Conservation (phyloP, 2,113 vertebrate genomes). For the Labeo rohita region DNA sequence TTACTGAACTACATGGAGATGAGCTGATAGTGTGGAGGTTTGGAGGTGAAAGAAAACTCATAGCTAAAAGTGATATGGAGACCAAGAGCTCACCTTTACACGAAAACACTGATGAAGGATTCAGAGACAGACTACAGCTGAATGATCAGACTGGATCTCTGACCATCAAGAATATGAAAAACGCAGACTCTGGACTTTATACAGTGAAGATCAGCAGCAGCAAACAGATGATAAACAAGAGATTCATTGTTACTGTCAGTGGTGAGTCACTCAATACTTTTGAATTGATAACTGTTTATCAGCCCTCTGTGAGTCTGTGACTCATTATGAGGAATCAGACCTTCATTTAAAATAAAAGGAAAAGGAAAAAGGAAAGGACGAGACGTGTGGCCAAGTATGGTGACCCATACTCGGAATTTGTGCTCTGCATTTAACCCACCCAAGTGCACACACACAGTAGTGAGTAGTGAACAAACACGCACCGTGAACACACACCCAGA, state of each 20-base stretch:
- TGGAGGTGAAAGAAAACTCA: no score
- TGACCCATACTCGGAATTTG: no score
- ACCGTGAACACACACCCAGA: no score
- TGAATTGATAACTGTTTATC: neutral
- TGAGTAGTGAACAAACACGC: no score
- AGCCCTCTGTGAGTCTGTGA: neutral
- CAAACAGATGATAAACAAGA: neutral
- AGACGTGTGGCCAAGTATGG: no score
- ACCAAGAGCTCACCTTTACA: no score
- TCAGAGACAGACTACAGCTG: neutral
- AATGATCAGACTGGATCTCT: neutral
- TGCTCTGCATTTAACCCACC: no score
- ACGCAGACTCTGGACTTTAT: neutral
- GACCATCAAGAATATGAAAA: neutral
- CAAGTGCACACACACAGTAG: no score
- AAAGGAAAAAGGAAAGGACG: no score
- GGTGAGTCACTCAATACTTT: neutral
- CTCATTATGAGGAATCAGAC: no score
- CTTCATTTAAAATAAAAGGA: neutral
- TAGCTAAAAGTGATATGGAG: no score
- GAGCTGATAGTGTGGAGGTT: no score
- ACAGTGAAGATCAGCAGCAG: neutral
- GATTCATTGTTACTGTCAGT: neutral
- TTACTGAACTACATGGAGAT: fast-evolving
- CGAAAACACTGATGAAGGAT: neutral